A percentile compares a stretch with the other conserved stretches of the same genome.
phyloP scores from a whole-genome alignment of 2,888 invertebrate species.

The Cactoblastis cactorum region DNA sequence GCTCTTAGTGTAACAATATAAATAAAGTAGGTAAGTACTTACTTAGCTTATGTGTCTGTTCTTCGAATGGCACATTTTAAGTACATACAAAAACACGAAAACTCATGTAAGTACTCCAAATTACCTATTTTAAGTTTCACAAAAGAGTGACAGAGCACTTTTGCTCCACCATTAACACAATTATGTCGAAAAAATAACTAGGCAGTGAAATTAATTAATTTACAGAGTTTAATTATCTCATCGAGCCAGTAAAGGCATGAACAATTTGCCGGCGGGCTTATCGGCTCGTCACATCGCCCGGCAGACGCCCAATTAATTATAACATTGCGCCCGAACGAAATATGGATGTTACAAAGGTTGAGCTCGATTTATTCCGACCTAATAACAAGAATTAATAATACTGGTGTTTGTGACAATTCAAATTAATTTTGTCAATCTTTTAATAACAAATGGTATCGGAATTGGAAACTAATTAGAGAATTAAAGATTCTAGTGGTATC shows the following conservation, averaged over 20 bases:
- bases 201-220: conserved; percentile 69
- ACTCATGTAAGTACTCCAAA: not conserved
- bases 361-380: too few species aligned
- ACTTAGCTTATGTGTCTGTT: too few species aligned
- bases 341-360: not conserved
- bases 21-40: too few species aligned
- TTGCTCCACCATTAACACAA: conserved; percentile 52
- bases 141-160: conserved; percentile 51
- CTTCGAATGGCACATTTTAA: too few species aligned
- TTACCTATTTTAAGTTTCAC: not conserved
- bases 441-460: too few species aligned
- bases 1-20: too few species aligned
- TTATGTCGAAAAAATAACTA: conserved; percentile 61
- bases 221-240: conserved; percentile 73
- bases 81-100: too few species aligned
- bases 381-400: too few species aligned
- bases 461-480: too few species aligned
- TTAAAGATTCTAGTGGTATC: too few species aligned
- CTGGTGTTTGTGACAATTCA: too few species aligned
- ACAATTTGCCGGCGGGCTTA: conserved; percentile 60
- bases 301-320: conserved; percentile 41
- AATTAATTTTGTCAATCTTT: too few species aligned
- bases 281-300: conserved; percentile 63
- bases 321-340: conserved; percentile 16
- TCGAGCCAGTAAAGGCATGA: conserved; percentile 59